A percentile compares a stretch with the other conserved stretches of the same genome.
These are phyloP conservation scores for Apis florea DNA, from an alignment of 1,140 invertebrate species.

Conservation along the genomic window DNA sequence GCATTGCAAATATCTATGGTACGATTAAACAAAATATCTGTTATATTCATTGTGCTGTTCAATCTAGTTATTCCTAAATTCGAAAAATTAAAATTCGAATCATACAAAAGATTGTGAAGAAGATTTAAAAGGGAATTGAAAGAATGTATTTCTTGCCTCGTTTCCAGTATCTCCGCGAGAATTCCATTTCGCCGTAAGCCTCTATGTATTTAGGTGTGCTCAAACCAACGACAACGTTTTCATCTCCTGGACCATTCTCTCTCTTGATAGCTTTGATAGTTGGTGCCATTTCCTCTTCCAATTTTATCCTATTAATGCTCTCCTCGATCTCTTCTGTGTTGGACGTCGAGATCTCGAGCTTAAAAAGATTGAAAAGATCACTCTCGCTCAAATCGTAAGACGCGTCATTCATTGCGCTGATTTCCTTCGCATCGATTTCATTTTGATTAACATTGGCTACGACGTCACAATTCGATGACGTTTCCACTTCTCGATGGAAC, in stretches of 20 bases:
- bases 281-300: constrained; percentile 64
- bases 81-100: not conserved
- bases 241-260: constrained; percentile 48
- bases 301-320: constrained; percentile 65
- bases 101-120: not conserved
- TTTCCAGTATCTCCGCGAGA: constrained; percentile 31
- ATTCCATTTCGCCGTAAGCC: constrained; percentile 60
- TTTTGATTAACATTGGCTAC: constrained; percentile 14
- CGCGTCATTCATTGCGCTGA: constrained; percentile 13
- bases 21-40: not conserved
- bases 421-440: constrained; percentile 42
- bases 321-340: constrained; percentile 59
- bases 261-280: constrained; percentile 53
- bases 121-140: not conserved
- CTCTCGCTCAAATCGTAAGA: constrained; percentile 52
- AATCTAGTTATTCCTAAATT: not conserved
- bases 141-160: constrained; percentile 31
- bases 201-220: constrained; percentile 56
- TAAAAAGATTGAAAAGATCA: constrained; percentile 64
- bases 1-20: constrained; percentile 36
- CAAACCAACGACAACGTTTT: constrained; percentile 31
- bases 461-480: not conserved
- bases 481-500: not conserved
- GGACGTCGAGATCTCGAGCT: constrained; percentile 58
- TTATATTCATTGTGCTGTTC: not conserved